Base-by-base conservation (phyloP, 1,140 invertebrate species). In the Drosophila setifemur region DNA sequence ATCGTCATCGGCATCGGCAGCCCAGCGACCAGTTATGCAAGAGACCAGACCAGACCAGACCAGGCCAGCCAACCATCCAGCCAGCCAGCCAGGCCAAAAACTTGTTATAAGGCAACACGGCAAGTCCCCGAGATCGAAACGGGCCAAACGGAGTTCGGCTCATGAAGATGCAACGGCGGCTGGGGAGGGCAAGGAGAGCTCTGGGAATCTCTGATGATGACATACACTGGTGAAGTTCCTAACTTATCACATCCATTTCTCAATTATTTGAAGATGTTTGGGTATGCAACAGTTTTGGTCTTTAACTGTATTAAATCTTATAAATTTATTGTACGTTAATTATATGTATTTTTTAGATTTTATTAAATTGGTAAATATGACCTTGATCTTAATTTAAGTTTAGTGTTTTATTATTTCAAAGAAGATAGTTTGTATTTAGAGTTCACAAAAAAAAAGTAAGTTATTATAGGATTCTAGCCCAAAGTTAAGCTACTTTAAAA, bases 1-100 rank as follows among this genome's bases (percentile, higher is more conserved):
- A 66, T 52, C 60, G 57, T 53, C 47, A 75, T 54, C 18, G 58
- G 43, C 47, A 58, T 44, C 76, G 44, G 53, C 64, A 75, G 78
- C 78, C 78, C 77, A 82, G 78, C 73, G 52, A 73, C 78, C 53
- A 69, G 78, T 83, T 83, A 83, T 83, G 78, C 79, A 83, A 83
- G 77, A 82, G 55, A 64, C 76, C 58, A 71, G 64, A 71, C 76
- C 52, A 71, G 42, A 43, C 50, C 61, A 85, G 55, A 39, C 55
- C 55, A 60, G 19, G 29, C 42, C 42, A 31, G 33, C 29, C 23
- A 45, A 23, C 28, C 61, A 40, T n/a, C 47, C 47, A 49, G 29
- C 42, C 42, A 31, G 33, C 29, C 23, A 45, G 35, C 28, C 61
- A 40, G 58, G 61, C 57, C 61, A 85, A 60, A 71, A 85, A 85